Percentiles rank a stretch among this genome's conserved stretches.
These are phyloP conservation scores for Chloropsis hardwickii DNA, from an alignment of 2,113 vertebrate genomes.

Conservation along the genomic window DNA sequence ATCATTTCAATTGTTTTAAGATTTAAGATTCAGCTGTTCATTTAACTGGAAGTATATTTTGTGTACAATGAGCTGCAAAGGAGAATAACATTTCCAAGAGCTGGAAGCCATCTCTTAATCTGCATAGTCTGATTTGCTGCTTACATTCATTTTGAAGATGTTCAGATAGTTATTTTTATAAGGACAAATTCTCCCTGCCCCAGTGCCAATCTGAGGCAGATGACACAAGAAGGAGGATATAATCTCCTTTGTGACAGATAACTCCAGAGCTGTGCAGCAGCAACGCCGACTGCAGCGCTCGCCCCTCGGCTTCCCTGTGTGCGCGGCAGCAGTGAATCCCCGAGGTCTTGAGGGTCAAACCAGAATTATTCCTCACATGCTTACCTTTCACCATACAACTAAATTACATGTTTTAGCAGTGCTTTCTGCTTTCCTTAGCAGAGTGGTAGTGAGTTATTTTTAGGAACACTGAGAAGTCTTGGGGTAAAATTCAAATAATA, in stretches of 20 bases:
- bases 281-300: neutral
- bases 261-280: neutral
- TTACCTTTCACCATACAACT: neutral
- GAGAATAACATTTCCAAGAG: conserved; percentile 43
- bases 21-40: conserved; percentile 61
- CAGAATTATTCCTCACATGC: neutral
- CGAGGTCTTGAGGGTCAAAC: neutral
- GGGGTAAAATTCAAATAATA: neutral
- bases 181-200: conserved; percentile 10
- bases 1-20: conserved; percentile 58
- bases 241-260: neutral
- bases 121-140: conserved; percentile 45
- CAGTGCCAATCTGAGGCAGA: neutral
- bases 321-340: neutral
- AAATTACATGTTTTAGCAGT: neutral
- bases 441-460: neutral
- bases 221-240: neutral
- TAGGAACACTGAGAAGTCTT: neutral
- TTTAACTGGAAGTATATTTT: conserved; percentile 63
- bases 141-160: conserved; percentile 5
- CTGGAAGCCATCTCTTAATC: conserved; percentile 18
- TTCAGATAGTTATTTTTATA: conserved; percentile 28
- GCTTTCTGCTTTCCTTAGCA: neutral
- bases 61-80: conserved; percentile 5
- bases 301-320: neutral